These are phyloP conservation scores for Heliconius hermathena DNA, from an alignment of 1,140 invertebrate species.

Conservation along the genomic window DNA sequence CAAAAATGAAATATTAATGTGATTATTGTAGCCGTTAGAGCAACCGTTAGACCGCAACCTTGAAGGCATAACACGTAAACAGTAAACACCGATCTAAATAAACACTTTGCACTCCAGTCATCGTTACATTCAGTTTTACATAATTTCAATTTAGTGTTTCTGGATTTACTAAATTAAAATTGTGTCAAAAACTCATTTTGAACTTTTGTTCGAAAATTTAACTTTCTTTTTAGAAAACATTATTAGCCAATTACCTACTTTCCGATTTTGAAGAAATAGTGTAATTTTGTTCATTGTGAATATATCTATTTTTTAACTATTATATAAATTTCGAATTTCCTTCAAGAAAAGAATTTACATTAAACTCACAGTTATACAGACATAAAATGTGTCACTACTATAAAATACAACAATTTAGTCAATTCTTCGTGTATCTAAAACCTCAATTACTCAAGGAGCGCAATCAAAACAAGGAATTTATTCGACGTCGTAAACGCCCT, in stretches of 20 bases:
- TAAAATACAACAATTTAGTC: not conserved
- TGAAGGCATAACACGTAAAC: conserved; percentile 4
- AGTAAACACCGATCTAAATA: conserved; percentile 5
- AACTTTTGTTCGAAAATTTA: too few species aligned
- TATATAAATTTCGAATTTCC: too few species aligned
- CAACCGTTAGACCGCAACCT: conserved; percentile 8
- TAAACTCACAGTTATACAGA: too few species aligned
- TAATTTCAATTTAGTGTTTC: not conserved
- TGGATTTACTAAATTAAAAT: too few species aligned
- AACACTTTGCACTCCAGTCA: not conserved
- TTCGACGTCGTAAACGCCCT: conserved; percentile 17
- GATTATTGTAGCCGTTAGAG: not conserved
- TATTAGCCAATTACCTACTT: not conserved
- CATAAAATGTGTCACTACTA: not conserved
- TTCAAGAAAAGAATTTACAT: too few species aligned
- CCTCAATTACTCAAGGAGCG: conserved; percentile 1
- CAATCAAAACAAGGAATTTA: conserved; percentile 24
- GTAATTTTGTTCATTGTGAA: too few species aligned
- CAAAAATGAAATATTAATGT: not conserved
- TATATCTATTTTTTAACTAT: too few species aligned
- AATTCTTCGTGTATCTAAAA: not conserved
- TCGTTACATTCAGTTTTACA: not conserved
- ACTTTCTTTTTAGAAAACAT: not conserved
- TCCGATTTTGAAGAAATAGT: too few species aligned
- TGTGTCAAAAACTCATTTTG: too few species aligned